phyloP scores from a whole-genome alignment of 1,140 invertebrate genomes.

The Macrotrachela quadricornifera region DNA sequence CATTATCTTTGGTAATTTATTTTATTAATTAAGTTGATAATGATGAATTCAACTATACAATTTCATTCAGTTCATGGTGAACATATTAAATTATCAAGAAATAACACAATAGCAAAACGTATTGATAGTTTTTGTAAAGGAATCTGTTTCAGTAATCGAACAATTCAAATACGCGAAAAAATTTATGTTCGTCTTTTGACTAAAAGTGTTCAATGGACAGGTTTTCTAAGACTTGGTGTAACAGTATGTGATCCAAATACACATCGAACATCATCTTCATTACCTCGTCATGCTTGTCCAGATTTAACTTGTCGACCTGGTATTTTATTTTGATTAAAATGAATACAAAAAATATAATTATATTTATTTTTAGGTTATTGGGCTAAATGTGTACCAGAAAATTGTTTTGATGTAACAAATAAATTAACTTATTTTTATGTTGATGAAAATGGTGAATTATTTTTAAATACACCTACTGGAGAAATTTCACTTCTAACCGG shows the following conservation, averaged over 20 bases:
- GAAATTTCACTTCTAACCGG: too few relatives aligned
- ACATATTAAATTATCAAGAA: constrained; percentile 59
- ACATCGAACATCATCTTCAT: constrained; percentile 37
- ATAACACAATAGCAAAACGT: constrained; percentile 56
- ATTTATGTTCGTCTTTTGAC: constrained; percentile 37
- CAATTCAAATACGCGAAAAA: constrained; percentile 50
- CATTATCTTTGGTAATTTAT: too few relatives aligned
- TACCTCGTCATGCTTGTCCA: constrained; percentile 72
- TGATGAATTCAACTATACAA: constrained; percentile 43
- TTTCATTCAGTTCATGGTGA: constrained; percentile 82
- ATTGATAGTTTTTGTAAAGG: constrained; percentile 89
- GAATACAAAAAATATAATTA: too few relatives aligned
- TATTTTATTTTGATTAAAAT: too few relatives aligned
- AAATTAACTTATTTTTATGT: constrained; percentile 34
- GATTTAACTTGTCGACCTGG: constrained; percentile 76
- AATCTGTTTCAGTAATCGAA: constrained; percentile 73
- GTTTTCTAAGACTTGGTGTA: constrained; percentile 82
- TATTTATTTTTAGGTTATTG: constrained; percentile 47
- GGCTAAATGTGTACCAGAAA: constrained; percentile 80
- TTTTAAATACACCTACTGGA: too few relatives aligned
- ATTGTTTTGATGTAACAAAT: constrained; percentile 62
- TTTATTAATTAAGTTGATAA: too few relatives aligned
- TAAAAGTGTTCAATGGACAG: constrained; percentile 70
- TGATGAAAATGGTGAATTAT: too few relatives aligned
- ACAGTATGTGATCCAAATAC: constrained; percentile 68